Evolutionary conservation across 2,797 vertebrate species (phyloP), one percentile per base, ranked within the genome.

Genomic region (Labroides dimidiatus): DNA sequence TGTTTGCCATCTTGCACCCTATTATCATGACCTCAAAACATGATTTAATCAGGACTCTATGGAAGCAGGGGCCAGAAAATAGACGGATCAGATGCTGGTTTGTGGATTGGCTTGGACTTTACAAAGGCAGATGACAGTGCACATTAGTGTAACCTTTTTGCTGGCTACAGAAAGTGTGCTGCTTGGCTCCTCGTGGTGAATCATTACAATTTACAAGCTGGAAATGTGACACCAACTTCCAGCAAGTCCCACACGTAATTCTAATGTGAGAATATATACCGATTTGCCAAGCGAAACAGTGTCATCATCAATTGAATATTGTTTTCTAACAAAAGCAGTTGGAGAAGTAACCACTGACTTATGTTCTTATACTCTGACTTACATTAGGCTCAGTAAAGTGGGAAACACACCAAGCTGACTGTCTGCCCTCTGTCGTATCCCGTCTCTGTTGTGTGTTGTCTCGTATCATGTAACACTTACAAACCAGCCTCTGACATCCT

Each of bases 171-270:
- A 48, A 58, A n/a, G 12, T 55, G 58, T 62, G 72, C 58, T 69
- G 82, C 37, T 42, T 19, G 44, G 58, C 59, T 70, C 55, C 69
- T 82, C 37, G 45, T 19, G 42, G 9, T 68, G 67, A 74, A 65
- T 72, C 72, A 77, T 21, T 10, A 36, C 44, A 4, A 52, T 75
- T 85, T 77, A 81, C 56, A 48, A 14, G 24, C 50, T 84, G 76
- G 63, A 81, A 81, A 87, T 69, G 14, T 69, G 10, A 66, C 52
- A 49, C 21, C 42, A 73, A 23, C 62, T 75, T 76, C 68, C 68
- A 84, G 65, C 53, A 77, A 81, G 51, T 55, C 37, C 45, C 23
- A 69, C 17, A 56, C 15, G 13, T 67, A 33, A 64, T 78, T 73
- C 69, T 43, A 76, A 58, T 51, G 19, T 14, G 19, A 56, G 65